These are phyloP conservation scores for Thunnus maccoyii DNA, from an alignment of 2,113 vertebrate genomes.

Conservation along the genomic window DNA sequence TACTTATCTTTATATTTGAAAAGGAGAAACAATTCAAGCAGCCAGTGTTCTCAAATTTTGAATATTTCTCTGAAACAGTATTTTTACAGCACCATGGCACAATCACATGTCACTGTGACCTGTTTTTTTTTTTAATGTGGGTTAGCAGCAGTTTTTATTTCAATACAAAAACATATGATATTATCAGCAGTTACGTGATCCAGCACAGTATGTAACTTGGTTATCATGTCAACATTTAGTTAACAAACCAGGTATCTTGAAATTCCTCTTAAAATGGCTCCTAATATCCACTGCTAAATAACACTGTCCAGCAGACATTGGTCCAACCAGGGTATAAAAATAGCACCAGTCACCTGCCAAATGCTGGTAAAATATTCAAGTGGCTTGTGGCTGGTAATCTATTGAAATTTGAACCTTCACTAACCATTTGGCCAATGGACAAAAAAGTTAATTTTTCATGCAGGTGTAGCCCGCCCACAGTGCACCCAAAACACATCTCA, in stretches of 20 bases:
- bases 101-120: background rate
- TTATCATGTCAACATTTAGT: background rate
- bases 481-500: background rate
- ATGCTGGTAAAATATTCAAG: too few species aligned
- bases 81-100: background rate
- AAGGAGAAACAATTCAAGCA: background rate
- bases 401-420: too few species aligned
- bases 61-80: constrained; percentile 21
- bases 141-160: background rate
- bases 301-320: background rate
- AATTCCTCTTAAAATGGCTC: background rate
- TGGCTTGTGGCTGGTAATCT: too few species aligned
- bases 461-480: background rate
- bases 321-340: too few species aligned
- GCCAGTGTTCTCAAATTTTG: background rate
- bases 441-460: background rate
- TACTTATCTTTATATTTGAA: background rate
- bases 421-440: too few species aligned
- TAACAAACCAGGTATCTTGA: background rate
- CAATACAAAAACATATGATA: background rate
- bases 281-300: background rate
- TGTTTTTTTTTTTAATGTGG: background rate
- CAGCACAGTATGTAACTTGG: background rate
- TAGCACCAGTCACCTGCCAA: too few species aligned
- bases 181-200: background rate